Conservation (phyloP, 2,113 vertebrate species). For the Camarhynchus parvulus region DNA sequence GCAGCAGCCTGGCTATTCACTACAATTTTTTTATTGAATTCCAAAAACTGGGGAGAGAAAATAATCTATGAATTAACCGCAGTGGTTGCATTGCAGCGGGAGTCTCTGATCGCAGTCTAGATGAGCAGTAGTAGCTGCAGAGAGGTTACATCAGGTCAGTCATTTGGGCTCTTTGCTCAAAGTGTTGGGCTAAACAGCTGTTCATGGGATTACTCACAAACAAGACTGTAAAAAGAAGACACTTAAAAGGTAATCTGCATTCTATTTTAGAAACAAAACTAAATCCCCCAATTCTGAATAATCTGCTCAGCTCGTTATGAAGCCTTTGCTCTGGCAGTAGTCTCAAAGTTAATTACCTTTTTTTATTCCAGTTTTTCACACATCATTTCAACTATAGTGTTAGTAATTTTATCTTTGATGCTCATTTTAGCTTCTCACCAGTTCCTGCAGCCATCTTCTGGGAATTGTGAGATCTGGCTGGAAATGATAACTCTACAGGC, state of each 20-base stretch:
- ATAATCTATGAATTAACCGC: not conserved
- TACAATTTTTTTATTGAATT: not conserved
- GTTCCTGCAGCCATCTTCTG: not conserved
- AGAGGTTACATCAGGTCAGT: not conserved
- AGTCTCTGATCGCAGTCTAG: not conserved
- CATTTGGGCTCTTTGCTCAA: not conserved
- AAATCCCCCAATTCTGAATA: constrained; percentile 7
- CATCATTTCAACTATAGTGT: not conserved
- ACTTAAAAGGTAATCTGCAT: constrained; percentile 26
- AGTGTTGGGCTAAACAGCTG: not conserved
- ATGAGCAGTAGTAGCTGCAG: not conserved
- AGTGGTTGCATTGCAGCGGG: not conserved
- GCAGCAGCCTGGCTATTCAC: not conserved
- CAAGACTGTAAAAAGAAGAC: constrained; percentile 21
- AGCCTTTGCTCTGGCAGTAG: constrained; percentile 15
- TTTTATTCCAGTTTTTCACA: constrained; percentile 21
- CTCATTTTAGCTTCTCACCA: constrained; percentile 13
- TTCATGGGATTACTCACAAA: constrained; percentile 1
- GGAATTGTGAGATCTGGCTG: not conserved
- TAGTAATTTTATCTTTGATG: not conserved
- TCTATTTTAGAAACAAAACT: constrained; percentile 13
- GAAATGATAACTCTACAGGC: not conserved
- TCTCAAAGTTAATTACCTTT: constrained; percentile 23
- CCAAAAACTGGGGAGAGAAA: not conserved
- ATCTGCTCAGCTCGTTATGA: not conserved